Evolutionary conservation across 2,113 vertebrate species (phyloP), one percentile per base, ranked within the genome.

Genomic region (Thamnaconus septentrionalis): DNA sequence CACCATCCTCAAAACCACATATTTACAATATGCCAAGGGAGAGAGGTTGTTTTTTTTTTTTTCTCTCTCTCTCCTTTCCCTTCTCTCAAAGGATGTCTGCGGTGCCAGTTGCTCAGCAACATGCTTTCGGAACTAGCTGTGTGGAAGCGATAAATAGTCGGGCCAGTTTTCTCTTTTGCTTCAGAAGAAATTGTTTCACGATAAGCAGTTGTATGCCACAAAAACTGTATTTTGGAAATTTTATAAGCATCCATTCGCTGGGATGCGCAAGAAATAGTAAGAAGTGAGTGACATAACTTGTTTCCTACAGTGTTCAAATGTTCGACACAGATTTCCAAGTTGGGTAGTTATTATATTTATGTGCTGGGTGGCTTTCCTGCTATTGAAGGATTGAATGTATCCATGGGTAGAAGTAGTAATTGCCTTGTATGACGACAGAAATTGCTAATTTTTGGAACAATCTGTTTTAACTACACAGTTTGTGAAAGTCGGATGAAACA

Each of bases 21-120:
- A 64, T 12, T 46, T 40, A 58, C 46, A 69, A 48, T 5, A 50
- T 41, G 58, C 56, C 53, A 46, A 31, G 5, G 8, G 18, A 7
- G 1, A 46, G 40, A 45, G 41, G 6, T 18, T 41, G 18, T 39
- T 48, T 59, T 44, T 39, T 41, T 48, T 61, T 50, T 56, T 31
- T 10, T 18, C 3, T 8, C 7, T 8, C 43, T 10, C 6, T 31
- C 2, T 31, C 18, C 18, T 31, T 31, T 31, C 18, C 18, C 18
- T 31, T 61, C 8, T 50, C 39, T 49, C 39, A 42, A 31, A 65
- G 39, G 41, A 73, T 64, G 59, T 72, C 57, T 64, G 41, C 51
- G 54, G 57, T 61, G 53, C 54, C 10, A 59, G 83, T 82, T 82
- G 53, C 80, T 31, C 0, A 59, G 82, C 76, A 85, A 81, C 82